Evolutionary conservation across 2,797 vertebrate genomes (phyloP).

Genomic region (Clarias platycephalus): DNA sequence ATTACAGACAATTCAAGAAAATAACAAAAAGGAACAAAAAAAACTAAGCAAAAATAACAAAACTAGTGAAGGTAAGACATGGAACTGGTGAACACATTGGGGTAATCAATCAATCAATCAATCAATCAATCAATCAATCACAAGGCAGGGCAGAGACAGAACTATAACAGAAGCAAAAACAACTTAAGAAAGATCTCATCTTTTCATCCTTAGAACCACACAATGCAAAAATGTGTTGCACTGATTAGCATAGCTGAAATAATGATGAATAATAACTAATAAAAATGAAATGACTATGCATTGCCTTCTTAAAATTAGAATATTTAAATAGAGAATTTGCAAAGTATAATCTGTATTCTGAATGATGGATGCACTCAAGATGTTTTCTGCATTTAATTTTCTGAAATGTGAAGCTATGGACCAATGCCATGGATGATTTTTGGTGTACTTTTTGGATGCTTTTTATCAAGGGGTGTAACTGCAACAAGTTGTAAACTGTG

Average conservation of each 20-base stretch:
- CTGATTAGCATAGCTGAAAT: neutral
- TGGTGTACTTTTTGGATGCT: too few species aligned
- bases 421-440: neutral
- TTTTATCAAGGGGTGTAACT: slow-evolving; percentile 47
- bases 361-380: neutral
- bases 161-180: neutral
- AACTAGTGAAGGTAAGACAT: neutral
- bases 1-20: too few species aligned
- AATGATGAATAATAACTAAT: neutral
- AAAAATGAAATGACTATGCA: neutral
- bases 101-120: neutral
- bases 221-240: too few species aligned
- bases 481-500: slow-evolving; percentile 44
- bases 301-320: neutral
- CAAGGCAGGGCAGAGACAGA: neutral
- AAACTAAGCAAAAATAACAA: neutral
- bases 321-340: neutral
- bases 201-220: neutral
- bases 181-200: neutral
- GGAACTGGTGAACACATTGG: neutral
- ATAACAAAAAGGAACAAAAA: neutral
- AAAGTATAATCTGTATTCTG: neutral
- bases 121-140: neutral
- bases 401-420: neutral
- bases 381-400: slow-evolving; percentile 1